Evolutionary conservation across 2,113 vertebrate species (phyloP), one percentile per base, ranked within the genome.

Genomic region (Enhydra lutris): DNA sequence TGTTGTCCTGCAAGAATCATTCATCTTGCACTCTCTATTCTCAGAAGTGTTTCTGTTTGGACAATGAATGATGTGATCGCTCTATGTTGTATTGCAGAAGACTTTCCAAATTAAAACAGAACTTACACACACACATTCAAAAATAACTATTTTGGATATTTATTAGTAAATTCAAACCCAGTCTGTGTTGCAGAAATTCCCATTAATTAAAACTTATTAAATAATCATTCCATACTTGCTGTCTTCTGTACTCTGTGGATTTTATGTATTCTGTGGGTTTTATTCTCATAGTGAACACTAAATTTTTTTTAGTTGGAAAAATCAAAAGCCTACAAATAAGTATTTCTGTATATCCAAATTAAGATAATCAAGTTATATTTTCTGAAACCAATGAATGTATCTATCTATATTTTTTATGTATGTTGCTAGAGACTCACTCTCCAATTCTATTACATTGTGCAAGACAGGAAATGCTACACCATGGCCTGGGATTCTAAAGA

Each of bases 71-170:
- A 29, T 47, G 13, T 57, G 23, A 39, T 61, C 3, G 17, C 14
- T 50, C 29, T 52, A 47, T 15, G 18, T n/a, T 26, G 0, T 23
- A 13, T 13, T 73, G 1, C 42, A 78, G 12, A 47, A 67, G 80
- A 74, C 17, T 52, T 94, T 83, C 34, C n/a, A 85, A 91, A 92
- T 89, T 45, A 80, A 55, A 63, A 42, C 4, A 91, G 21, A 55
- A 91, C 6, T 57, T 26, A 29, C 0, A 71, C n/a, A 29, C 20
- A 10, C 21, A 52, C 42, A 21, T 10, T 45, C 47, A 9, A 39
- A 71, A 71, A 63, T 11, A 76, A 39, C 12, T 29, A 2, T 12
- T 50, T 57, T 18, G 29, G 23, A 18, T 61, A 45, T 79, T 86
- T 94, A 74, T 23, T 63, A 45, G 10, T 67, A 74, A 87, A 69